Base-by-base conservation (phyloP, 2,888 invertebrate species). In the Margaritifera margaritifera region DNA sequence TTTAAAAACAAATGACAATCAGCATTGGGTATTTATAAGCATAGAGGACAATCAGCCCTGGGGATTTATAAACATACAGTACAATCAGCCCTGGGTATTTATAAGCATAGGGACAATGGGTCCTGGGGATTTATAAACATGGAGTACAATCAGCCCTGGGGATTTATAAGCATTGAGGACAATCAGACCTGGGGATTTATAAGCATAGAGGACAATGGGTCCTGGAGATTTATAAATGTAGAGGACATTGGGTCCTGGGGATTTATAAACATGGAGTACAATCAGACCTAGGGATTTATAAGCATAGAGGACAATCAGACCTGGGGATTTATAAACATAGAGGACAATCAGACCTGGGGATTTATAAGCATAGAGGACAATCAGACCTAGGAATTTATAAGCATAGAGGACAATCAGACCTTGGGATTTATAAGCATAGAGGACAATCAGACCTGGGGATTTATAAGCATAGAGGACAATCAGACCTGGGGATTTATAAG, bases 111-210 rank as follows among this genome's bases (percentile, higher is more conserved):
- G 54, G 18, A 20, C 18, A 19, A 18, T 53, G 54, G 18, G 50
- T 22, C 61, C 61, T 61, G n/a, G 6, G 52, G 18, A 58, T 53
- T 18, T 53, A 53, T 19, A 53, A 53, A 53, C n/a, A n/a, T n/a
- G n/a, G n/a, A n/a, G n/a, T n/a, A 22, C 56, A 56, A 24, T 56
- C 18, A 22, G 22, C 22, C 15, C 24, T 11, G 11, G 22, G 19
- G 8, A 24, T 22, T 4, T 22, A 4, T 22, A 56, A 22, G 15
- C 56, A 22, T 56, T 11, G 22, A 24, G 22, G 15, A 24, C 19
- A 4, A 3, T 11, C 0, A 24, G n/a, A n/a, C n/a, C n/a, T n/a
- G n/a, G n/a, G n/a, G n/a, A n/a, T n/a, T n/a, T n/a, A n/a, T n/a
- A n/a, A n/a, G n/a, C n/a, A n/a, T n/a, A n/a, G n/a, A n/a, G n/a